A percentile compares a stretch with the other conserved stretches of the same genome.
These are phyloP conservation scores for Cheilosia soror DNA, from an alignment of 2,888 invertebrate species.

Conservation along the genomic window DNA sequence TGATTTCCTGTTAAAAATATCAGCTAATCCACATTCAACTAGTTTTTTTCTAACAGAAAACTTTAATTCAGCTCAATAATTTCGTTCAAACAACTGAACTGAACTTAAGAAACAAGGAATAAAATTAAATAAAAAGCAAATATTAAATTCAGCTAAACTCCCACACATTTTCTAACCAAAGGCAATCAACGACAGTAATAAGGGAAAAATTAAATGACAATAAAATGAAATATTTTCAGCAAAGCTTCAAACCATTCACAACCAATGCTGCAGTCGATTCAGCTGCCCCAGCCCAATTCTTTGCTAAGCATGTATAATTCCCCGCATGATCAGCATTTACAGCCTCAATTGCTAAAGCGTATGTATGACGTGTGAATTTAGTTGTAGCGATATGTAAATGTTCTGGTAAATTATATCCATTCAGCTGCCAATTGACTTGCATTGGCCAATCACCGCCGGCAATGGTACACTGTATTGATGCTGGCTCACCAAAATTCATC, in stretches of 20 bases:
- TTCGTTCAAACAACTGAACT: background rate
- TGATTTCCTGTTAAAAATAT: background rate
- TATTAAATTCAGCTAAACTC: background rate
- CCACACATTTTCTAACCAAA: conserved; percentile 53
- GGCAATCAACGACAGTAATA: background rate
- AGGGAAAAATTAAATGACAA: conserved; percentile 31
- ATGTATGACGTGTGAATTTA: conserved; percentile 78
- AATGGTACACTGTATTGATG: conserved; percentile 86
- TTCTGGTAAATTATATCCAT: conserved; percentile 82
- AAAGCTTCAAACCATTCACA: conserved; percentile 86
- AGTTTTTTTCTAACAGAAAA: too few relatives aligned
- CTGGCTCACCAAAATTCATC: conserved; percentile 89
- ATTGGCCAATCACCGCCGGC: conserved; percentile 85
- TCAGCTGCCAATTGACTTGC: conserved; percentile 85
- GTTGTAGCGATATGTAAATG: conserved; percentile 77
- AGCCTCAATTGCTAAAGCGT: conserved; percentile 84
- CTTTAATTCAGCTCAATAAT: background rate
- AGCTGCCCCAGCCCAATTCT: conserved; percentile 85
- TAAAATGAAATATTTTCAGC: background rate
- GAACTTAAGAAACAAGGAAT: background rate
- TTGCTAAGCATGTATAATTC: conserved; percentile 86
- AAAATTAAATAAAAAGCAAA: background rate
- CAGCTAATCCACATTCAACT: background rate
- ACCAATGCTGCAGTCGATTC: conserved; percentile 85
- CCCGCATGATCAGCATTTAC: conserved; percentile 86